Percentiles rank a stretch among this genome's conserved stretches.
Conservation (phyloP, 2,888 invertebrate genomes). For the Capitulum mitella region DNA sequence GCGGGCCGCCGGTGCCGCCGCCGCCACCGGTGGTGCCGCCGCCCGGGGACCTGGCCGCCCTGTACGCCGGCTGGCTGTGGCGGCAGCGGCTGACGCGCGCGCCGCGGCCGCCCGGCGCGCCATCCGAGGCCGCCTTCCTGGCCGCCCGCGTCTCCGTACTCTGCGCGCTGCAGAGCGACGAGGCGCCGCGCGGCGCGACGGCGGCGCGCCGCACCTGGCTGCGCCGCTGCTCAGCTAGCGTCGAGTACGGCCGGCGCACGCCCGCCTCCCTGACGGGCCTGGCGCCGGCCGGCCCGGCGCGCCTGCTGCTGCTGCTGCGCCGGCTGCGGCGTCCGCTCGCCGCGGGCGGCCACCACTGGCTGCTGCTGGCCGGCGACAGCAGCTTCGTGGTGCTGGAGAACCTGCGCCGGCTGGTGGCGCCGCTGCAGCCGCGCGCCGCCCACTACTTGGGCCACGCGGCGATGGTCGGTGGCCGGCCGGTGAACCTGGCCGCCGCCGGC, state of each 20-base stretch:
- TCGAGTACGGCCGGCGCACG: neutral
- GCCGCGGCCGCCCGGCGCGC: neutral
- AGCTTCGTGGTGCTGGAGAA: neutral
- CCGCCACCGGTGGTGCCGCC: neutral
- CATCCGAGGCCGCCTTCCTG: neutral
- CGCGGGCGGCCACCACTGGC: neutral
- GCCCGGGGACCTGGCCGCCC: neutral
- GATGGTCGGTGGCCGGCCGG: neutral
- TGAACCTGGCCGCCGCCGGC: neutral
- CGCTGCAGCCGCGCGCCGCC: neutral
- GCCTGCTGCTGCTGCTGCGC: neutral
- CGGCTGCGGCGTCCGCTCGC: neutral
- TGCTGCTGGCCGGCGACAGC: neutral
- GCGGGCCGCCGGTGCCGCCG: neutral
- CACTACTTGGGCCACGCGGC: neutral
- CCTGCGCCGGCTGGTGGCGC: slow-evolving; percentile 8
- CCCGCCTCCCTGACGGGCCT: neutral
- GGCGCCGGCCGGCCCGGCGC: neutral
- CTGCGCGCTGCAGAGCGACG: neutral
- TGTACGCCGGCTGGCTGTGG: neutral
- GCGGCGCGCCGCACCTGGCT: neutral
- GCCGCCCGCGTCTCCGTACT: neutral
- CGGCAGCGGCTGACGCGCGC: neutral
- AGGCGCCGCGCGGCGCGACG: neutral
- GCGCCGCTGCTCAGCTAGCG: neutral